Base-by-base conservation (phyloP, 2,888 invertebrate species). In the Steinernema scapterisci region DNA sequence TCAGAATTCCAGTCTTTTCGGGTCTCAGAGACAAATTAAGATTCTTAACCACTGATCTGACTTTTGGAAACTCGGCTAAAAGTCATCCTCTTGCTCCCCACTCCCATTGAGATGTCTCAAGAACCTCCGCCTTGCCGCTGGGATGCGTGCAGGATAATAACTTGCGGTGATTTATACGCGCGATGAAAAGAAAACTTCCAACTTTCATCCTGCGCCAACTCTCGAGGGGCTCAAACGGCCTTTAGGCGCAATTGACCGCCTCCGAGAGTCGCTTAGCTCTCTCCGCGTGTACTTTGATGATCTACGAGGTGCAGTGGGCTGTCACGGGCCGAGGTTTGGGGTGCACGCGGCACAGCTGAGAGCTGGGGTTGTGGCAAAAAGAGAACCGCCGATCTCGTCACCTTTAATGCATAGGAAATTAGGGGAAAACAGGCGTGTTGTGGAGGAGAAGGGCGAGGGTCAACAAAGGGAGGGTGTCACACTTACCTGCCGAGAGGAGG, bases 401-500 rank as follows among this genome's bases (percentile, higher is more conserved):
- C 63, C 63, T 63, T 31, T 63, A 63, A 63, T 63, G 63, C 63
- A 63, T 63, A 31, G 31, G 2, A 21, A 31, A 63, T 31, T 9
- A 52, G 63, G 63, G 31, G 48, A 23, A 25, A 25, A 54, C 25
- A n/a, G 63, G n/a, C 16, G 27, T 27, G 19, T 48, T 48, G 3
- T 21, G 31, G 63, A 31, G 31, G n/a, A 63, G 63, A 7, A n/a
- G n/a, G 38, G 38, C 3, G 9, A 38, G 38, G 38, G 38, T 38
- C 38, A 38, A 31, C n/a, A n/a, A n/a, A n/a, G n/a, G n/a, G n/a
- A n/a, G n/a, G n/a, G n/a, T n/a, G n/a, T n/a, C n/a, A n/a, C n/a
- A n/a, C 63, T 63, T 31, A 63, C 63, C 63, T 63, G 63, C 27
- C 27, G 63, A 63, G 63, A 63, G 63, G 16, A 63, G 27, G 27